phyloP scores from a whole-genome alignment of 2,888 invertebrate genomes.

The Noctua janthina region DNA sequence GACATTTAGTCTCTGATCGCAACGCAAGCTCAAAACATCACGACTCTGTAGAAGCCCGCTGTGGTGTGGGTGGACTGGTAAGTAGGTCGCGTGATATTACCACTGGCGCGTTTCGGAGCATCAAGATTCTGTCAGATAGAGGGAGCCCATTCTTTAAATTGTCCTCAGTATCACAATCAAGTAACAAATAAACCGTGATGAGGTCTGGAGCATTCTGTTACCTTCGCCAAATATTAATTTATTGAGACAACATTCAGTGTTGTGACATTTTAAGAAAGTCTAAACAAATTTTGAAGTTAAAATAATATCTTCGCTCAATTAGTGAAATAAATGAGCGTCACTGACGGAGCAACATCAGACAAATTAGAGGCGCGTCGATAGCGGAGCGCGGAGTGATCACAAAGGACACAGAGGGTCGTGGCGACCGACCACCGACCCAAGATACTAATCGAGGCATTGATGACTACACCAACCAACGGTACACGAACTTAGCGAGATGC shows the following conservation, averaged over 20 bases:
- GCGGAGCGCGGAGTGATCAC: conserved; percentile 1
- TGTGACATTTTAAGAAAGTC: neutral
- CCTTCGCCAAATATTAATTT: neutral
- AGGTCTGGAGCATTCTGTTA: neutral
- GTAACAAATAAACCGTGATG: neutral
- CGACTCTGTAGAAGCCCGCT: too few relatives aligned
- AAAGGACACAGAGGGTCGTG: neutral
- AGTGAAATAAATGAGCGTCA: conserved; percentile 21
- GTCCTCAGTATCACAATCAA: neutral
- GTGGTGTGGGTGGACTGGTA: too few relatives aligned
- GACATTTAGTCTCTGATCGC: too few relatives aligned
- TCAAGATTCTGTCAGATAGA: too few relatives aligned
- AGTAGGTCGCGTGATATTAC: too few relatives aligned
- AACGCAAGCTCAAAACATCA: too few relatives aligned
- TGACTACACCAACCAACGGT: neutral
- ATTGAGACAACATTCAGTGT: neutral
- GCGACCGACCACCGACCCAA: neutral
- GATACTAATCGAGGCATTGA: conserved; percentile 26
- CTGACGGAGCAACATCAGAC: conserved; percentile 33
- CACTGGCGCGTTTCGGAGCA: too few relatives aligned
- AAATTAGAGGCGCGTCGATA: conserved; percentile 31
- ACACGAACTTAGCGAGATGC: neutral
- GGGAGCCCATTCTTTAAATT: neutral
- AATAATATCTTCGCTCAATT: conserved; percentile 29
- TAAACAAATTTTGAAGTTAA: conserved; percentile 16